Evolutionary conservation across 2,113 vertebrate species (phyloP).

Genomic region (Sceloporus undulatus): DNA sequence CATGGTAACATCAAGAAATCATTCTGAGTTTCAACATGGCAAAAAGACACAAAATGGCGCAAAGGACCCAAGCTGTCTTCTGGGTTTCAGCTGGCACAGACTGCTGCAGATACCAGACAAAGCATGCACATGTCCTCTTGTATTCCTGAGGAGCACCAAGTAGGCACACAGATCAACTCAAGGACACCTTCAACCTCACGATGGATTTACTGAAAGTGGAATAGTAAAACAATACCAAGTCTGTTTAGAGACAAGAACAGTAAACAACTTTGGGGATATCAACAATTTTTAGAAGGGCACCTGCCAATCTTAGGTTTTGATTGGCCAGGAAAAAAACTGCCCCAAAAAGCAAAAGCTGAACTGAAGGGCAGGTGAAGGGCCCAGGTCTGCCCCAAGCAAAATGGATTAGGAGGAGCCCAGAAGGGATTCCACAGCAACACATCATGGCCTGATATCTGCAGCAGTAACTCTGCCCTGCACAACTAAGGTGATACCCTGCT

Average conservation of each 20-base stretch:
- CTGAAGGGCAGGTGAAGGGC: not conserved
- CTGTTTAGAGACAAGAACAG: not conserved
- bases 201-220: not conserved
- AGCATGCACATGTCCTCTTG: not conserved
- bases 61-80: not conserved
- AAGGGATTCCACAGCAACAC: not conserved
- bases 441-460: conserved; percentile 20
- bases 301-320: not conserved
- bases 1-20: conserved; percentile 50
- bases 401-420: not conserved
- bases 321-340: not conserved
- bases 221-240: not conserved
- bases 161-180: not conserved
- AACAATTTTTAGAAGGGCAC: not conserved
- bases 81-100: not conserved
- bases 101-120: conserved; percentile 47
- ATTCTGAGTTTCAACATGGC: conserved; percentile 29
- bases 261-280: not conserved
- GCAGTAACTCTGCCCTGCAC: not conserved
- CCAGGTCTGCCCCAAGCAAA: not conserved
- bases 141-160: not conserved
- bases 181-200: not conserved
- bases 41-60: conserved; percentile 18
- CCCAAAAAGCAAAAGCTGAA: too few species aligned
- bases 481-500: not conserved